Percentiles rank a stretch among this genome's conserved stretches.
These are phyloP conservation scores for Trinectes maculatus DNA, from an alignment of 2,113 vertebrate genomes.

Conservation along the genomic window DNA sequence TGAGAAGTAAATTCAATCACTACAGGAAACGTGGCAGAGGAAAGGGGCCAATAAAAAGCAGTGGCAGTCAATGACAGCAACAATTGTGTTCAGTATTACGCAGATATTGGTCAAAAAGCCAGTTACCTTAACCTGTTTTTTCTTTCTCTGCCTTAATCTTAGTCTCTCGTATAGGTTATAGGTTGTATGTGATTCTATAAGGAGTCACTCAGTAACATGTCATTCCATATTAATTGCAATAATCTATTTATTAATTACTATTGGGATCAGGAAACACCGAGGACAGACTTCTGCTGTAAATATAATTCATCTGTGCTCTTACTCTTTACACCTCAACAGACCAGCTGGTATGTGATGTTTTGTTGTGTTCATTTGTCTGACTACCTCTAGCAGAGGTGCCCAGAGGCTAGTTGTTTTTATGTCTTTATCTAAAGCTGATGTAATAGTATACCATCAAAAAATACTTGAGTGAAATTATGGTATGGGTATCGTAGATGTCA, in stretches of 20 bases:
- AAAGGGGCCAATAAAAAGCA: conserved; percentile 53
- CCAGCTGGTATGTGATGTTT: conserved; percentile 11
- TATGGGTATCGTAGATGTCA: neutral
- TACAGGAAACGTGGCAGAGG: conserved; percentile 64
- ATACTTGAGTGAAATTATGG: neutral
- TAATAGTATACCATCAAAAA: neutral
- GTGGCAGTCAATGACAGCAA: conserved; percentile 4
- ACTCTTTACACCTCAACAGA: conserved; percentile 1
- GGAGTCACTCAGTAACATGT: neutral
- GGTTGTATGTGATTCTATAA: neutral
- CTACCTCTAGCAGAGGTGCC: neutral
- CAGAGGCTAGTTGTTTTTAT: conserved; percentile 6
- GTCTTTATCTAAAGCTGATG: no score
- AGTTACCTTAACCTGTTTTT: conserved; percentile 23
- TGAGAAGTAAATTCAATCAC: conserved; percentile 74
- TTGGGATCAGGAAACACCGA: neutral
- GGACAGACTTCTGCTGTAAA: conserved; percentile 16
- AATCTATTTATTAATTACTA: no score
- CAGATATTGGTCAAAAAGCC: conserved; percentile 14
- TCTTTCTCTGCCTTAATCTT: conserved; percentile 4
- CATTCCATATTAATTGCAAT: neutral
- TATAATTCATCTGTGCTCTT: conserved; percentile 8
- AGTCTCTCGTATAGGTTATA: neutral
- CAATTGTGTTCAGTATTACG: conserved; percentile 25
- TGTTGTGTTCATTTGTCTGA: conserved; percentile 10